Evolutionary conservation across 2,113 vertebrate species (phyloP).

Genomic region (Elanoides forficatus): DNA sequence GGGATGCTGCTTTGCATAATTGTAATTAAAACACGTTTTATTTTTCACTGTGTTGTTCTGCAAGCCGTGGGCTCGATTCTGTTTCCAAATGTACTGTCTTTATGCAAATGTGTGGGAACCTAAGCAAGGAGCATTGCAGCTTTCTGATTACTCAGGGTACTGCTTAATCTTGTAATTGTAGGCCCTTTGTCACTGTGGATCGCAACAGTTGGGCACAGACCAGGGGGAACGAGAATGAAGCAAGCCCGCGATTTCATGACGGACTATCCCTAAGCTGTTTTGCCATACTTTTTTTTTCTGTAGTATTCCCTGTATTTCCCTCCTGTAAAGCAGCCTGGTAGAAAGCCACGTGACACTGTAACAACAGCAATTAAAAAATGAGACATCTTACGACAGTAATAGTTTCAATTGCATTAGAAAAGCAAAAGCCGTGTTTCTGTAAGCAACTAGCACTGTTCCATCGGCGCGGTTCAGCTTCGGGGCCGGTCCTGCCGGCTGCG

Average conservation of each 20-base stretch:
- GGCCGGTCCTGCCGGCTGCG: not conserved
- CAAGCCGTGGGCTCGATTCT: not conserved
- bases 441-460: too few species aligned
- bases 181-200: not conserved
- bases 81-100: not conserved
- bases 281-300: not conserved
- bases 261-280: not conserved
- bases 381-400: not conserved
- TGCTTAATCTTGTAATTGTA: not conserved
- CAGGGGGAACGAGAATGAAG: fast-evolving
- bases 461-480: fast-evolving
- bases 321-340: not conserved
- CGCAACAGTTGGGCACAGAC: not conserved
- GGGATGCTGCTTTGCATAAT: not conserved
- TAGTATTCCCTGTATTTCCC: not conserved
- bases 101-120: not conserved
- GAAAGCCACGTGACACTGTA: not conserved
- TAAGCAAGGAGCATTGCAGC: not conserved
- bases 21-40: not conserved
- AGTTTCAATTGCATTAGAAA: not conserved
- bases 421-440: not conserved
- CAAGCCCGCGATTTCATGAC: not conserved
- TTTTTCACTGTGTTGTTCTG: not conserved
- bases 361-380: fast-evolving
- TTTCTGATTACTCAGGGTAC: not conserved